phyloP scores from a whole-genome alignment of 2,113 vertebrate genomes.

The Martes martes region DNA sequence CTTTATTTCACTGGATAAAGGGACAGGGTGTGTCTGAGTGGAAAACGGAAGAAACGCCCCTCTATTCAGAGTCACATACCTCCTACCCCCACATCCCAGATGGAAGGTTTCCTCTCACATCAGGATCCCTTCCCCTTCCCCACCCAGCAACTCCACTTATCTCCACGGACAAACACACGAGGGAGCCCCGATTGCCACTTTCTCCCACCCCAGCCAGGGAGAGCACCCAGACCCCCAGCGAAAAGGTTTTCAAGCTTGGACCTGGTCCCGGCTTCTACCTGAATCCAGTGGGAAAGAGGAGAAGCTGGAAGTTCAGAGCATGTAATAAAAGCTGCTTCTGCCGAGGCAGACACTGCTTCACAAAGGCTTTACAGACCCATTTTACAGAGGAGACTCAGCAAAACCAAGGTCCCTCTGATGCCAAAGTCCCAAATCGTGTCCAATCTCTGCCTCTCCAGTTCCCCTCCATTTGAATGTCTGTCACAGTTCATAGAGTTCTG shows the following conservation, averaged over 20 bases:
- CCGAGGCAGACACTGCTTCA: neutral
- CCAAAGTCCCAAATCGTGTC: neutral
- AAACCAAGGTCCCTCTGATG: neutral
- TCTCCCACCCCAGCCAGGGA: rapidly evolving
- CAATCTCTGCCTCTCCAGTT: neutral
- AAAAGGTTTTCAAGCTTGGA: rapidly evolving
- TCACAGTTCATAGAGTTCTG: neutral
- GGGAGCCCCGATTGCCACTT: neutral
- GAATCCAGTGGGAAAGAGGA: neutral
- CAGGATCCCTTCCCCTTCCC: neutral
- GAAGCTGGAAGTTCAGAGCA: neutral
- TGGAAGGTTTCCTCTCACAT: neutral
- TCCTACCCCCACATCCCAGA: neutral
- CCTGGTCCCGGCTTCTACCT: neutral
- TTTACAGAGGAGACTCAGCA: neutral
- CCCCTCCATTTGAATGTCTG: neutral
- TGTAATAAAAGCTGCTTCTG: neutral
- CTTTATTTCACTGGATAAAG: neutral
- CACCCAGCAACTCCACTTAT: neutral
- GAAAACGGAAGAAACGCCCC: neutral
- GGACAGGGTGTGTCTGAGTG: neutral
- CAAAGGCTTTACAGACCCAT: neutral
- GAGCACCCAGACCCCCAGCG: neutral
- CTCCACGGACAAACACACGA: rapidly evolving
- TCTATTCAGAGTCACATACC: neutral